Conservation (phyloP, 2,797 vertebrate species). For the Acrossocheilus wenchowensis region DNA sequence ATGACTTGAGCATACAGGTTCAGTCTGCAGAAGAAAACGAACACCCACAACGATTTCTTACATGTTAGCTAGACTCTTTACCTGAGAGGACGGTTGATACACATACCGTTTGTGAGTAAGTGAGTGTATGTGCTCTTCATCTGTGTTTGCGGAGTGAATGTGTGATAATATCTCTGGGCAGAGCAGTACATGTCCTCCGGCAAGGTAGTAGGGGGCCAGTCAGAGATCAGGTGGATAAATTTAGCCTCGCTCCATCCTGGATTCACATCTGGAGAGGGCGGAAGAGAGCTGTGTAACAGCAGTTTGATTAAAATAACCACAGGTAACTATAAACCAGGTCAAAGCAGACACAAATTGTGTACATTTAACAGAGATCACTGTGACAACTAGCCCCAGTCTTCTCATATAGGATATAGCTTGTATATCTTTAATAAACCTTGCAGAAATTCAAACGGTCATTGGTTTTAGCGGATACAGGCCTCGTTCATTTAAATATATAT, state of each 20-base stretch:
- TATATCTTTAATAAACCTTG: not conserved
- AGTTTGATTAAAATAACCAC: constrained; percentile 9
- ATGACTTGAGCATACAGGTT: not conserved
- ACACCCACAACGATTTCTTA: not conserved
- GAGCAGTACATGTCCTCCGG: constrained; percentile 73
- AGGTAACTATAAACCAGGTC: constrained; percentile 48
- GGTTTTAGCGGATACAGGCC: not conserved
- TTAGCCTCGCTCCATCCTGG: constrained; percentile 55
- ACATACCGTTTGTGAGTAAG: not conserved
- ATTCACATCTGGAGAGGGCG: constrained; percentile 17
- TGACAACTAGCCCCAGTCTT: not conserved
- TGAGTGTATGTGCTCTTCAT: constrained; percentile 35
- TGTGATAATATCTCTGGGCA: constrained; percentile 79
- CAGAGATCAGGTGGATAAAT: constrained; percentile 70
- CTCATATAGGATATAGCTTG: not conserved
- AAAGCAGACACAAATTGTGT: constrained; percentile 3
- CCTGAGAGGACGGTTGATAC: not conserved
- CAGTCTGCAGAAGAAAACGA: not conserved
- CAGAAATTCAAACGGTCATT: not conserved
- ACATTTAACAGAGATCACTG: not conserved
- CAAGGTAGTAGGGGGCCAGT: constrained; percentile 68
- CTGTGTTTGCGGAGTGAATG: constrained; percentile 74
- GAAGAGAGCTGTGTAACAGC: not conserved
- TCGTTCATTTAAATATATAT: constrained; percentile 28
- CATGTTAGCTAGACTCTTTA: constrained; percentile 2